These are phyloP conservation scores for Sthenelais limicola DNA, from an alignment of 2,888 invertebrate species.

Conservation along the genomic window DNA sequence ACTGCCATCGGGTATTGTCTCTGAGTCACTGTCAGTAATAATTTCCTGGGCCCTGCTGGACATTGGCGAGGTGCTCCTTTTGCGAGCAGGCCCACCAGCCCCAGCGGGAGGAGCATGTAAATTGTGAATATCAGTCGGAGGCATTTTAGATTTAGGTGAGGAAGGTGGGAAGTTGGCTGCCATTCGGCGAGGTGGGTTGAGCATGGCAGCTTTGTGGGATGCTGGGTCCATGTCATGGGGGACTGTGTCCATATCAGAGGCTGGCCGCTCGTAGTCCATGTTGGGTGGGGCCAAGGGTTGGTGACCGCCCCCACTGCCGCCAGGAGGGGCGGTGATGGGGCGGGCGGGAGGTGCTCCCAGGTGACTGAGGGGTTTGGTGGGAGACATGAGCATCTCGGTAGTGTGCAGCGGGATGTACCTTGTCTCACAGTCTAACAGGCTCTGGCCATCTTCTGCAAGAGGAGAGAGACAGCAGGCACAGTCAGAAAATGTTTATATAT, in stretches of 20 bases:
- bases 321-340: constrained; percentile 36
- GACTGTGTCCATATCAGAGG: constrained; percentile 60
- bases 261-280: constrained; percentile 56
- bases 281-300: constrained; percentile 52
- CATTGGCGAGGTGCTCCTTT: constrained; percentile 42
- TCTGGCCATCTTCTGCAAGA: constrained; percentile 51
- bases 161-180: constrained; percentile 41
- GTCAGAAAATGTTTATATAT: background rate
- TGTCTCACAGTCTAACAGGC: constrained; percentile 67
- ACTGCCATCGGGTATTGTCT: constrained; percentile 14
- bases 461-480: background rate
- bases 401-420: constrained; percentile 62
- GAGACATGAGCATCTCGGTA: constrained; percentile 46
- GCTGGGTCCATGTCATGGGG: constrained; percentile 51
- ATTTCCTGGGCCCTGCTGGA: constrained; percentile 23
- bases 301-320: constrained; percentile 2
- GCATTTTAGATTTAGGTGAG: background rate
- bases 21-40: constrained; percentile 31
- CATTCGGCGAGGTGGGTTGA: constrained; percentile 10
- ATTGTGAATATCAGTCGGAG: constrained; percentile 1
- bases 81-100: constrained; percentile 36
- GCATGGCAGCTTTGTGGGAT: background rate
- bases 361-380: constrained; percentile 37
- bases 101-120: constrained; percentile 35
- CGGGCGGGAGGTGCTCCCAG: constrained; percentile 2